Percentiles rank a stretch among this genome's conserved stretches.
These are phyloP conservation scores for Gadus chalcogrammus DNA, from an alignment of 2,113 vertebrate genomes.

Conservation along the genomic window DNA sequence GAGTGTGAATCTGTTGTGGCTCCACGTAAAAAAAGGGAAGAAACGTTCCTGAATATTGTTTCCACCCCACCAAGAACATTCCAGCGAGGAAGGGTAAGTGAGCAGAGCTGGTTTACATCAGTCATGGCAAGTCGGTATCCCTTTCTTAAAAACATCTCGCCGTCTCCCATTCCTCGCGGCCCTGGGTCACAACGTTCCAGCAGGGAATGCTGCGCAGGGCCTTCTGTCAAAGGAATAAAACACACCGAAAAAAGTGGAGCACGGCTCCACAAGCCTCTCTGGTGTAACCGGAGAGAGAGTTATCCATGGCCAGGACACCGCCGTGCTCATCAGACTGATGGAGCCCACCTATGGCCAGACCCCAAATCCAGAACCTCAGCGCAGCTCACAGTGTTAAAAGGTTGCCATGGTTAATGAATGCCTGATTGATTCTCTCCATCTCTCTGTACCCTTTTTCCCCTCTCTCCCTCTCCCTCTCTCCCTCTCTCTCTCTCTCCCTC, in stretches of 20 bases:
- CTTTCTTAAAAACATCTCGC: conserved; percentile 41
- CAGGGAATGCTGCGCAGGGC: conserved; percentile 40
- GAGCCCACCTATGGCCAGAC: too few species aligned
- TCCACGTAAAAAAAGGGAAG: neutral
- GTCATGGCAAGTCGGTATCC: conserved; percentile 59
- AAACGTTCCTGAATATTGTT: neutral
- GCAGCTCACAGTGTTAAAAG: too few species aligned
- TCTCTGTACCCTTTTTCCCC: conserved; percentile 4
- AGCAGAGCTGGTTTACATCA: conserved; percentile 59
- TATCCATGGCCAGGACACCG: too few species aligned
- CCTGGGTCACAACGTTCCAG: conserved; percentile 44
- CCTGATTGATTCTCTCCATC: too few species aligned
- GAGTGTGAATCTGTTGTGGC: conserved; percentile 16
- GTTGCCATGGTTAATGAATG: too few species aligned
- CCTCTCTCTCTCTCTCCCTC: too few species aligned
- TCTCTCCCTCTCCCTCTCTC: too few species aligned
- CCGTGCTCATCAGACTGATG: too few species aligned
- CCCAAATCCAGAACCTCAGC: too few species aligned
- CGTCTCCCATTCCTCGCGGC: conserved; percentile 53
- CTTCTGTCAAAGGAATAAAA: conserved; percentile 20
- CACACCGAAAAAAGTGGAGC: neutral
- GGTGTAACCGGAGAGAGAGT: too few species aligned
- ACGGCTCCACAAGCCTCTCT: conserved; percentile 5
- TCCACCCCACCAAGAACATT: conserved; percentile 46
- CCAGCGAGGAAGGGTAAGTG: conserved; percentile 48